Evolutionary conservation across 2,113 vertebrate species (phyloP).

Genomic region (Phalacrocorax aristotelis): DNA sequence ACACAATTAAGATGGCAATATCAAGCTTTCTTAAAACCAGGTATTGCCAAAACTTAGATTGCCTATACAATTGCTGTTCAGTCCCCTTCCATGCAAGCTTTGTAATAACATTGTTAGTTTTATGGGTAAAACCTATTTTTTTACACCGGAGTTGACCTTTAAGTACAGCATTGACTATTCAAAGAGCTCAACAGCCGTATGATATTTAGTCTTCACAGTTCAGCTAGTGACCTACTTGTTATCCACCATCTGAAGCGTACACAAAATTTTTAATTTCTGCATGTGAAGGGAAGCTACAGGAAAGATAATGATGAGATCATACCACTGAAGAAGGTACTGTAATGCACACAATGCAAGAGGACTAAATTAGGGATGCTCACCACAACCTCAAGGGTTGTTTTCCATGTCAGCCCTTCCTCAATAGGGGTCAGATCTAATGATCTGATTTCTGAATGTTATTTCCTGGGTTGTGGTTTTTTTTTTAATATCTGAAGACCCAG

Average conservation of each 20-base stretch:
- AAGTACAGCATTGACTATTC: neutral
- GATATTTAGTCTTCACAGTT: neutral
- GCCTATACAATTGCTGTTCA: neutral
- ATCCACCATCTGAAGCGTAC: neutral
- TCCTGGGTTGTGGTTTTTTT: neutral
- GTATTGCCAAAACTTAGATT: neutral
- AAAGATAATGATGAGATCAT: neutral
- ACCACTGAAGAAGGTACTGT: neutral
- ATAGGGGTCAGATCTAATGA: neutral
- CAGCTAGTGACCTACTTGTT: neutral
- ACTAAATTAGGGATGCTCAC: neutral
- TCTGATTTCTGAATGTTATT: neutral
- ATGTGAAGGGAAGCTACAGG: neutral
- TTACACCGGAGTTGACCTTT: accelerated
- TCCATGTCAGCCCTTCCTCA: neutral
- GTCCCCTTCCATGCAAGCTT: neutral
- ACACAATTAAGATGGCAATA: neutral
- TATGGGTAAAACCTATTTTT: neutral
- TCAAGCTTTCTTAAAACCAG: neutral
- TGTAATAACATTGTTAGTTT: neutral
- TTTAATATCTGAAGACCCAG: neutral
- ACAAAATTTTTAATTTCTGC: neutral
- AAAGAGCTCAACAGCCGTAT: neutral
- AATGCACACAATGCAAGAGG: neutral
- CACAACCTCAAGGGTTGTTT: neutral